These are phyloP conservation scores for Drosophila macrospina DNA, from an alignment of 2,888 invertebrate genomes.

Conservation along the genomic window DNA sequence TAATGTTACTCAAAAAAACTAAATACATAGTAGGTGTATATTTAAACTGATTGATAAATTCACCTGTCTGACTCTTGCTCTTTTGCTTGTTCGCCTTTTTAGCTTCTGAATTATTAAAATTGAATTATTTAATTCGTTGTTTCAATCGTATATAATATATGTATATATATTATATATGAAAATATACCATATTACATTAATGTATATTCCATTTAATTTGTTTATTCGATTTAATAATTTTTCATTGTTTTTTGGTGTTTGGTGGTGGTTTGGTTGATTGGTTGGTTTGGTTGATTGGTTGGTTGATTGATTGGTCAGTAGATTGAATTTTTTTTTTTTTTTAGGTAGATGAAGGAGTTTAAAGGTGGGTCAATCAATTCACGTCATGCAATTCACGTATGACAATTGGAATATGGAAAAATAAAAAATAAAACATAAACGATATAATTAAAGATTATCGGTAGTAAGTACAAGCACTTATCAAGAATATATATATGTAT, in stretches of 20 bases:
- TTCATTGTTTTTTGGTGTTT: conserved; percentile 49
- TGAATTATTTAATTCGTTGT: conserved; percentile 38
- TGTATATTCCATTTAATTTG: conserved; percentile 31
- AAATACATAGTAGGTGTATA: conserved; percentile 1
- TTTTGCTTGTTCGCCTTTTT: conserved; percentile 94
- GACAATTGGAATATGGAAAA: conserved; percentile 75
- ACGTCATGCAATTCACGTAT: conserved; percentile 82
- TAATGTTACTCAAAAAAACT: conserved; percentile 2
- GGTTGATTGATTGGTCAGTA: conserved; percentile 59
- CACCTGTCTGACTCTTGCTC: conserved; percentile 96
- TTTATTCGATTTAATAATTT: conserved; percentile 41
- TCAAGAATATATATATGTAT: conserved; percentile 2
- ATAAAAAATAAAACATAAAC: conserved; percentile 61
- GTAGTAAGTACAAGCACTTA: conserved; percentile 33
- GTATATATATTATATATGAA: conserved; percentile 5
- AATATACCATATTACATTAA: conserved; percentile 17
- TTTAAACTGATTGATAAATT: conserved; percentile 83
- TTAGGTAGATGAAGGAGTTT: conserved; percentile 73
- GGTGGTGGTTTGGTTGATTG: conserved; percentile 49
- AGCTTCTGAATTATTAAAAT: conserved; percentile 89
- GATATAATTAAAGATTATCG: conserved; percentile 57
- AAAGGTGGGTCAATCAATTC: conserved; percentile 81
- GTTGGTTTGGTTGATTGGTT: conserved; percentile 35
- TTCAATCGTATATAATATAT: conserved; percentile 32
- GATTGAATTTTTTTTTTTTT: conserved; percentile 49